Conservation (phyloP, 2,888 invertebrate genomes). For the Mechanitis messenoides region DNA sequence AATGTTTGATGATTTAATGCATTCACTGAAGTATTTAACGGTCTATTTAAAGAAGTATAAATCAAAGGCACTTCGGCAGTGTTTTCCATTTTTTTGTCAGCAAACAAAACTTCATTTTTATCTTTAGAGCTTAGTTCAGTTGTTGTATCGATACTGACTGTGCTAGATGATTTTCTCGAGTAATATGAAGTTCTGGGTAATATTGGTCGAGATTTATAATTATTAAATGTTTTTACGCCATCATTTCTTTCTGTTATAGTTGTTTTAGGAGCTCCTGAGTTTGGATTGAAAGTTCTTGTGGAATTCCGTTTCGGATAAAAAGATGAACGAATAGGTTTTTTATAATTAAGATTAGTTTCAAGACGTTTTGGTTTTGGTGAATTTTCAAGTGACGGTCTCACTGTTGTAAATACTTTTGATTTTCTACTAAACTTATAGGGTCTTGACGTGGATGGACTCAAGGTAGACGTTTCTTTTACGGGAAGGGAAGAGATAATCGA, state of each 20-base stretch:
- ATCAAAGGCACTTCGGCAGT: constrained; percentile 53
- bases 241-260: constrained; percentile 32
- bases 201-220: constrained; percentile 38
- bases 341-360: constrained; percentile 41
- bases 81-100: constrained; percentile 48
- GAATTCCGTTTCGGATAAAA: constrained; percentile 50
- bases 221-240: constrained; percentile 25
- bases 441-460: constrained; percentile 42
- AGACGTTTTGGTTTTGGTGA: constrained; percentile 39
- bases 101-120: constrained; percentile 24
- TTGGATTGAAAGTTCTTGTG: constrained; percentile 35
- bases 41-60: constrained; percentile 49
- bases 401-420: constrained; percentile 52
- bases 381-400: constrained; percentile 40
- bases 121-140: constrained; percentile 35
- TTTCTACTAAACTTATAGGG: constrained; percentile 59
- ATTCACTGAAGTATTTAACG: constrained; percentile 36
- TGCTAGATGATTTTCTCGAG: constrained; percentile 48
- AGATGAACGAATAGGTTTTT: constrained; percentile 51
- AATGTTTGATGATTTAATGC: constrained; percentile 45
- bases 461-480: constrained; percentile 27
- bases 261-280: constrained; percentile 37
- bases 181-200: constrained; percentile 63
- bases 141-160: constrained; percentile 36
- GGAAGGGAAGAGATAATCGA: constrained; percentile 45